These are phyloP conservation scores for Cryptoprocta ferox DNA, from an alignment of 2,797 vertebrate genomes.

Conservation along the genomic window DNA sequence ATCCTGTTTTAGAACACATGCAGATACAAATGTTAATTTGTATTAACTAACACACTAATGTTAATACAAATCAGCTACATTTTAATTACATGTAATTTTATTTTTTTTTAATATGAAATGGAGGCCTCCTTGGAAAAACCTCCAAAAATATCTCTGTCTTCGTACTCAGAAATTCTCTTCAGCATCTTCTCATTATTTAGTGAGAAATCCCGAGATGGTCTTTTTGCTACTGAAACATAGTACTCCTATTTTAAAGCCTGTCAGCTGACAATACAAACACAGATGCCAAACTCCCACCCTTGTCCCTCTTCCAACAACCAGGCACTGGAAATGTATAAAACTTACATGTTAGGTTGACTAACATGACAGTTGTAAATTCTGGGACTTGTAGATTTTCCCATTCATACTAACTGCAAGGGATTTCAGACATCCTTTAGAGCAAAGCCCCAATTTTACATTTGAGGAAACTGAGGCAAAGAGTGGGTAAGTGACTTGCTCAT, in stretches of 20 bases:
- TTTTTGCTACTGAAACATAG: not conserved
- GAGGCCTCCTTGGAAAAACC: constrained; percentile 5
- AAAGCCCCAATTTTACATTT: not conserved
- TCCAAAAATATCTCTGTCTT: not conserved
- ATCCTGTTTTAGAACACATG: constrained; percentile 4
- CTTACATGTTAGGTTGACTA: not conserved
- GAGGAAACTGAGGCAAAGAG: not conserved
- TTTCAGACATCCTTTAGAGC: not conserved
- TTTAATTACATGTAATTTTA: not conserved
- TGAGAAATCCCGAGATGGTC: not conserved
- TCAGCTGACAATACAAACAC: not conserved
- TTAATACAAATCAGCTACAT: constrained; percentile 5
- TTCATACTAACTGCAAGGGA: not conserved
- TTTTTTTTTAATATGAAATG: not conserved
- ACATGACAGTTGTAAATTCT: not conserved
- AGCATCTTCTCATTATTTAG: not conserved
- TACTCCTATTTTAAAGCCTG: not conserved
- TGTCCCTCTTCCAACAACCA: constrained; percentile 2
- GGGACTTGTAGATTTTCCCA: not conserved
- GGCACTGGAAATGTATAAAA: not conserved
- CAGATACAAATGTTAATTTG: not conserved
- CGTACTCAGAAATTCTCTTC: not conserved
- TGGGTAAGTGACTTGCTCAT: not conserved
- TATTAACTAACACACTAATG: not conserved
- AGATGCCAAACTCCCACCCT: not conserved